Conservation (phyloP, 2,113 vertebrate species). For the Limnothrissa miodon region DNA sequence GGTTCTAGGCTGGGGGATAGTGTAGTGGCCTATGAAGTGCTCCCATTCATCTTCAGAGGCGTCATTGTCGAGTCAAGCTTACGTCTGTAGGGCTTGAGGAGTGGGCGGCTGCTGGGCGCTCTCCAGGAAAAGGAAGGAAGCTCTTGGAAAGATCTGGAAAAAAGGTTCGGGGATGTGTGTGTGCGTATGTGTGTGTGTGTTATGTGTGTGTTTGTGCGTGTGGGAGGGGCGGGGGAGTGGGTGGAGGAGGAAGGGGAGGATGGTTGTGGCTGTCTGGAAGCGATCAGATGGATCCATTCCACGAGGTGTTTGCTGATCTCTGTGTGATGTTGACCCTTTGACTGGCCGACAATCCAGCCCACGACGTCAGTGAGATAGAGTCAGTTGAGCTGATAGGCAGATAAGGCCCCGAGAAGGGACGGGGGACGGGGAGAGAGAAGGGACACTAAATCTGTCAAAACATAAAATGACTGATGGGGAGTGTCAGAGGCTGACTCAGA, state of each 20-base stretch:
- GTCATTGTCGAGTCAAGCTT: not conserved
- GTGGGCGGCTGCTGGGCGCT: not conserved
- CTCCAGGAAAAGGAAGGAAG: too few relatives aligned
- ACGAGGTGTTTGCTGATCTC: constrained; percentile 26
- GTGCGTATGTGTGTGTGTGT: too few relatives aligned
- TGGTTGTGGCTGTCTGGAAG: not conserved
- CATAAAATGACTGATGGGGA: constrained; percentile 26
- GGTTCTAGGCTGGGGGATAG: too few relatives aligned
- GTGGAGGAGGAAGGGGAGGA: not conserved
- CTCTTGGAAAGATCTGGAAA: not conserved
- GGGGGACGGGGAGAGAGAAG: constrained; percentile 25
- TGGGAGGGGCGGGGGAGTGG: not conserved
- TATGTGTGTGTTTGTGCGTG: too few relatives aligned
- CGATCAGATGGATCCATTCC: constrained; percentile 13
- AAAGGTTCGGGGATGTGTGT: too few relatives aligned
- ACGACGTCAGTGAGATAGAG: constrained; percentile 34
- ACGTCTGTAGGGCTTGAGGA: not conserved
- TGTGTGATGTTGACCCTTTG: constrained; percentile 33
- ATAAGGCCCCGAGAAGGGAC: constrained; percentile 18
- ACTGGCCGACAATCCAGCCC: constrained; percentile 16
- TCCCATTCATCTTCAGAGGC: not conserved
- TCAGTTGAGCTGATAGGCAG: constrained; percentile 32
- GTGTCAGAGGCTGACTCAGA: constrained; percentile 12
- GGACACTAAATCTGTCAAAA: constrained; percentile 29
- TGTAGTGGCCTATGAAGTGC: not conserved